phyloP scores from a whole-genome alignment of 1,140 invertebrate genomes.

The Drosophila trapezifrons region DNA sequence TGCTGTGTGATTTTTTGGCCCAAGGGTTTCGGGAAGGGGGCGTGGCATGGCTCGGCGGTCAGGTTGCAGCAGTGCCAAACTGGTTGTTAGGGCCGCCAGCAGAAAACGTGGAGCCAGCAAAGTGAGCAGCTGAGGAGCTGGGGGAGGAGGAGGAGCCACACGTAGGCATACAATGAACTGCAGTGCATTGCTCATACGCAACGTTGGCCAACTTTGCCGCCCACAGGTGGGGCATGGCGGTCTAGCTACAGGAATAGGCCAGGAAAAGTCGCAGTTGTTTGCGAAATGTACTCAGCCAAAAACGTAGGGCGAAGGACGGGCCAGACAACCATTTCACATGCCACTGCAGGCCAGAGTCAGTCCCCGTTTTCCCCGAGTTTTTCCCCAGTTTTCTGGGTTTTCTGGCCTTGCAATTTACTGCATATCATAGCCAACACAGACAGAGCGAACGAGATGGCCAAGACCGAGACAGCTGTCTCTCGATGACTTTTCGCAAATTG shows the following conservation, averaged over 20 bases:
- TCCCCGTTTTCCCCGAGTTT: too few species aligned
- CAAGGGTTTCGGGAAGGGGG: conserved; percentile 24
- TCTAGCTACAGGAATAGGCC: conserved; percentile 12
- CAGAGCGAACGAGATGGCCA: not conserved
- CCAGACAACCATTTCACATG: conserved; percentile 78
- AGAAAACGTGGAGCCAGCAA: conserved; percentile 51
- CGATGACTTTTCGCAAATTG: conserved; percentile 56
- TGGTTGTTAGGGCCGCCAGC: conserved; percentile 60
- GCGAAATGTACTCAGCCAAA: conserved; percentile 46
- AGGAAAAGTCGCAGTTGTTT: conserved; percentile 39
- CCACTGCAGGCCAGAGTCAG: conserved; percentile 35
- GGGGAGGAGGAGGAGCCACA: conserved; percentile 24
- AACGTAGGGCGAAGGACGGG: conserved; percentile 44
- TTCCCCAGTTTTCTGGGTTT: conserved; percentile 29
- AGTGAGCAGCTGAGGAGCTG: conserved; percentile 59
- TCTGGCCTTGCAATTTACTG: conserved; percentile 66
- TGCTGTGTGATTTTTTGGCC: conserved; percentile 75
- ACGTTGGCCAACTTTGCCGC: conserved; percentile 64
- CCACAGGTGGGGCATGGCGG: conserved; percentile 46
- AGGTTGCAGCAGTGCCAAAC: conserved; percentile 64
- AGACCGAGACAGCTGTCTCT: conserved; percentile 27
- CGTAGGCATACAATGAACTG: conserved; percentile 54
- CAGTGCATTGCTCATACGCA: conserved; percentile 75
- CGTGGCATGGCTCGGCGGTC: conserved; percentile 43
- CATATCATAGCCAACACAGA: conserved; percentile 62